Conservation (phyloP, 2,888 invertebrate genomes). For the Andrena minutula region DNA sequence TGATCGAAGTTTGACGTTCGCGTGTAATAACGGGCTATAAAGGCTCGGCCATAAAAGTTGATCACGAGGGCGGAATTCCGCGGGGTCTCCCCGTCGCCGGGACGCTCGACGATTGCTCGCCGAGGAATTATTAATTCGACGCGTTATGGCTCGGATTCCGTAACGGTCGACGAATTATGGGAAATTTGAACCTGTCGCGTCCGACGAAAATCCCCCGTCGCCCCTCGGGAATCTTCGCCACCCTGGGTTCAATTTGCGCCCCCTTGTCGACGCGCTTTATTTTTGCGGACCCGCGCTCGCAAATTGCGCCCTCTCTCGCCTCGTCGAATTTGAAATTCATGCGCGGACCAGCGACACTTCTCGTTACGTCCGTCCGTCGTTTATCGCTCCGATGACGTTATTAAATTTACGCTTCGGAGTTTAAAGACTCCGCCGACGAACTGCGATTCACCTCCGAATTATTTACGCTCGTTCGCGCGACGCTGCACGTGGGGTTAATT, state of each 20-base stretch:
- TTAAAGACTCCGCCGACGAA: no score
- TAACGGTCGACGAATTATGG: conserved; percentile 12
- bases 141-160: conserved; percentile 1
- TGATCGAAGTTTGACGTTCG: conserved; percentile 21
- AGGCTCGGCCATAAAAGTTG: conserved; percentile 26
- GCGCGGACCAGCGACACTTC: conserved; percentile 18
- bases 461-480: no score
- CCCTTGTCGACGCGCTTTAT: neutral
- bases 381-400: conserved; percentile 2
- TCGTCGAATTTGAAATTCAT: conserved; percentile 28
- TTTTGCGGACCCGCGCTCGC: conserved; percentile 19
- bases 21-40: conserved; percentile 42
- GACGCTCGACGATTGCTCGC: neutral
- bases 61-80: conserved; percentile 26
- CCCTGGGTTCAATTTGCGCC: neutral
- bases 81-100: neutral
- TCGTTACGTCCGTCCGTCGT: neutral
- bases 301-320: conserved; percentile 26
- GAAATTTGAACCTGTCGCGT: neutral
- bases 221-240: neutral
- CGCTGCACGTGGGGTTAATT: no score
- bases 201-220: neutral
- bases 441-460: no score
- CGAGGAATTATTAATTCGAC: conserved; percentile 32
- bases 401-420: no score